Evolutionary conservation across 2,888 invertebrate species (phyloP).

Genomic region (Chalcis sispes): DNA sequence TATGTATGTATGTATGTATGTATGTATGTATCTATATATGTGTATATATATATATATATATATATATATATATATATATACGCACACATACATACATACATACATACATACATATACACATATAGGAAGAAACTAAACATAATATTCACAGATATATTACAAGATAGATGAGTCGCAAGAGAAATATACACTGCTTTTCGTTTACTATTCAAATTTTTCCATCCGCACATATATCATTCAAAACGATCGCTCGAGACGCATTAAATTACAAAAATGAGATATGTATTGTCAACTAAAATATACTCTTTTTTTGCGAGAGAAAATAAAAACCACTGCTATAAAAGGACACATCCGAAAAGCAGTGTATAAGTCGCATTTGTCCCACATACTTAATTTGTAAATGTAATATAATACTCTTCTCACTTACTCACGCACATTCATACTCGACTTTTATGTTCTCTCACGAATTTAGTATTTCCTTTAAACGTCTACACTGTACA

Average conservation of each 20-base stretch:
- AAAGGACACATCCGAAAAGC: slow-evolving; percentile 54
- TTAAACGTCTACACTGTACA: slow-evolving; percentile 74
- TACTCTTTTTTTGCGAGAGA: slow-evolving; percentile 20
- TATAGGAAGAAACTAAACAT: slow-evolving; percentile 76
- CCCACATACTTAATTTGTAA: slow-evolving; percentile 69
- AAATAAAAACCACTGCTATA: slow-evolving; percentile 29
- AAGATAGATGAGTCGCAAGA: slow-evolving; percentile 71
- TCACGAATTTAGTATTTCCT: slow-evolving; percentile 48
- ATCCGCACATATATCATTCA: slow-evolving; percentile 7
- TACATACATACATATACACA: too few species aligned
- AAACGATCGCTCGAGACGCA: slow-evolving; percentile 36
- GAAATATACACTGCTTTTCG: slow-evolving; percentile 67
- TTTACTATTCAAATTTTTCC: slow-evolving; percentile 28
- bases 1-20: too few species aligned
- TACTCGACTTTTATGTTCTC: slow-evolving; percentile 37
- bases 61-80: too few species aligned
- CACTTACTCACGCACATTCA: slow-evolving; percentile 45
- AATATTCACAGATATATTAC: slow-evolving; percentile 77
- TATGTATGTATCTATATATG: too few species aligned
- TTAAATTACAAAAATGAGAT: slow-evolving; percentile 47
- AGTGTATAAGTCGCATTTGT: slow-evolving; percentile 64
- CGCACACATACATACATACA: too few species aligned
- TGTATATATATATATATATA: too few species aligned
- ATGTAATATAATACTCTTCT: slow-evolving; percentile 68
- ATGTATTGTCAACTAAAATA: slow-evolving; percentile 41